Percentiles rank a stretch among this genome's conserved stretches.
Conservation (phyloP, 2,888 invertebrate species). For the Rotaria macrura region DNA sequence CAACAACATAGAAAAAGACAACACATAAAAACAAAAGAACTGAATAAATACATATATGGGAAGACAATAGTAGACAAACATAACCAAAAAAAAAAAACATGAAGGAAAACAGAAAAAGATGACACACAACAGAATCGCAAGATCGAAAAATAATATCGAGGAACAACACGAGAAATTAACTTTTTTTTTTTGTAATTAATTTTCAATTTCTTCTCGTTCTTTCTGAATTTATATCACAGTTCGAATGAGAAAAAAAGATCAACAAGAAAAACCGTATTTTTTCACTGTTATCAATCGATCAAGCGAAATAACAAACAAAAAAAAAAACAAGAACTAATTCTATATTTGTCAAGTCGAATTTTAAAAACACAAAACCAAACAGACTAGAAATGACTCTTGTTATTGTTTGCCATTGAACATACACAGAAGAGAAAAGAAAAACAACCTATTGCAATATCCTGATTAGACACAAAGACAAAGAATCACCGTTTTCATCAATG, state of each 20-base stretch:
- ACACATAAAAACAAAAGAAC: not conserved
- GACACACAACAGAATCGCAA: not conserved
- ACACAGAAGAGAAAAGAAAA: not conserved
- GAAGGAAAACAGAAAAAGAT: too few relatives aligned
- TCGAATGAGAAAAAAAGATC: not conserved
- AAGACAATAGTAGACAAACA: not conserved
- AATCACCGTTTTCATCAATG: not conserved
- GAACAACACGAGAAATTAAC: too few relatives aligned
- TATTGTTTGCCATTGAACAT: not conserved
- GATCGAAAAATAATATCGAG: not conserved
- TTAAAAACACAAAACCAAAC: not conserved
- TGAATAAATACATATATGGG: not conserved
- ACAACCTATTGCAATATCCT: not conserved
- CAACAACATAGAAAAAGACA: not conserved
- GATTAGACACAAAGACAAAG: not conserved
- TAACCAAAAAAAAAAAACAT: too few relatives aligned
- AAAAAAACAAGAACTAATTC: not conserved
- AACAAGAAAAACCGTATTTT: not conserved
- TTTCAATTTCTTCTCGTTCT: not conserved
- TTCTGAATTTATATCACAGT: not conserved
- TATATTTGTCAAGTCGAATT: not conserved
- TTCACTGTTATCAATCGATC: not conserved
- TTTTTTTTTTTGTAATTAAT: not conserved
- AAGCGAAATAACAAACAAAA: not conserved
- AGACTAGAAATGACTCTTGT: slow-evolving; percentile 7